A percentile compares a stretch with the other conserved stretches of the same genome.
These are phyloP conservation scores for Pycnomerus fuliginosus DNA, from an alignment of 2,888 invertebrate species.

Conservation along the genomic window DNA sequence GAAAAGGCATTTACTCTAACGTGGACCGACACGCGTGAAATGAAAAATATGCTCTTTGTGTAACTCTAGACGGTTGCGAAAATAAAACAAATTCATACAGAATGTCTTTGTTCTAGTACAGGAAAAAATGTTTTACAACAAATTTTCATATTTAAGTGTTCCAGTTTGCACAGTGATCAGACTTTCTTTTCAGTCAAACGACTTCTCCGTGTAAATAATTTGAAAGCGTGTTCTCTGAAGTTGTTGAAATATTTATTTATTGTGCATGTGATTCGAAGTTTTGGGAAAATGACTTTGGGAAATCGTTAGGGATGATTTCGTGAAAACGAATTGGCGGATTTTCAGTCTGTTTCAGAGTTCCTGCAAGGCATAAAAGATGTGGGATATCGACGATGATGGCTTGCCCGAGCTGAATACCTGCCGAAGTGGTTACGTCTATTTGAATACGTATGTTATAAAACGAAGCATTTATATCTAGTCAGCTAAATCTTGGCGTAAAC, in stretches of 20 bases:
- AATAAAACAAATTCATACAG: slow-evolving; percentile 1
- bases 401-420: slow-evolving; percentile 5
- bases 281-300: neutral
- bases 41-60: slow-evolving; percentile 13
- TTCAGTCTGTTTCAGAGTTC: slow-evolving; percentile 1
- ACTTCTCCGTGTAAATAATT: too few relatives aligned
- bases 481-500: slow-evolving; percentile 7
- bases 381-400: neutral
- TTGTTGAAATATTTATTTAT: too few relatives aligned
- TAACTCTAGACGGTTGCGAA: slow-evolving; percentile 5
- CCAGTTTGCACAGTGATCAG: too few relatives aligned
- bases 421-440: slow-evolving; percentile 7
- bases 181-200: too few relatives aligned
- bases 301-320: slow-evolving; percentile 3
- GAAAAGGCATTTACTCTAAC: slow-evolving; percentile 4
- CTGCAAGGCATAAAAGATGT: slow-evolving; percentile 5
- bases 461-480: slow-evolving; percentile 6
- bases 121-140: too few relatives aligned
- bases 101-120: slow-evolving; percentile 5
- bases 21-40: slow-evolving; percentile 9
- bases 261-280: too few relatives aligned
- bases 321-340: slow-evolving; percentile 6
- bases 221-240: too few relatives aligned
- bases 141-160: too few relatives aligned
- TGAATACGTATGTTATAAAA: slow-evolving; percentile 11